These are phyloP conservation scores for Acanthosepion pharaonis DNA, from an alignment of 2,888 invertebrate species.

Conservation along the genomic window DNA sequence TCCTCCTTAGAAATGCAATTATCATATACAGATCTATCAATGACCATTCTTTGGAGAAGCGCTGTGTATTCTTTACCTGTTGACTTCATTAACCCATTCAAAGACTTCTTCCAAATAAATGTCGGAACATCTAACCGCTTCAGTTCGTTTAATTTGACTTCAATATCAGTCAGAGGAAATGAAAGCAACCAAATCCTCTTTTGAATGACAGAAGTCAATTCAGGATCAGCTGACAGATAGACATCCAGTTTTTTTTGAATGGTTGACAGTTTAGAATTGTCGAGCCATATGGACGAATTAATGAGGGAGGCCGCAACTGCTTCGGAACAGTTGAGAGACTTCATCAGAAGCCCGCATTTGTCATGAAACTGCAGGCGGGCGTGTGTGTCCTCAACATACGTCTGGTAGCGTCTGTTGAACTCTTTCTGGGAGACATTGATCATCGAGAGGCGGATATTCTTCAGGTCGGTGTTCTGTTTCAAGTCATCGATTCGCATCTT, in stretches of 20 bases:
- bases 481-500: background rate
- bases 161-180: background rate
- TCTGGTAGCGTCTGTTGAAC: background rate
- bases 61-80: background rate
- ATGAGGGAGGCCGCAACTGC: background rate
- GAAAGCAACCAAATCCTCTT: background rate
- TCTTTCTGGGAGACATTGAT: background rate
- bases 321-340: background rate
- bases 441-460: constrained; percentile 24
- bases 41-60: background rate
- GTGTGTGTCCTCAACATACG: background rate
- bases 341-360: background rate
- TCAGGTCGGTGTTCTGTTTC: background rate
- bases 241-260: background rate
- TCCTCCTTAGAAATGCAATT: background rate
- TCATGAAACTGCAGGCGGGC: background rate
- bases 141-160: background rate
- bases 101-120: background rate
- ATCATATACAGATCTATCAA: background rate
- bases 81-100: background rate
- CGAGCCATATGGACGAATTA: background rate
- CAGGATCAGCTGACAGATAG: background rate
- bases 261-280: background rate
- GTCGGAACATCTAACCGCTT: background rate
- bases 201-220: background rate